A percentile compares a stretch with the other conserved stretches of the same genome.
These are phyloP conservation scores for Oscheius sp. DNA, from an alignment of 2,888 invertebrate genomes.

Conservation along the genomic window DNA sequence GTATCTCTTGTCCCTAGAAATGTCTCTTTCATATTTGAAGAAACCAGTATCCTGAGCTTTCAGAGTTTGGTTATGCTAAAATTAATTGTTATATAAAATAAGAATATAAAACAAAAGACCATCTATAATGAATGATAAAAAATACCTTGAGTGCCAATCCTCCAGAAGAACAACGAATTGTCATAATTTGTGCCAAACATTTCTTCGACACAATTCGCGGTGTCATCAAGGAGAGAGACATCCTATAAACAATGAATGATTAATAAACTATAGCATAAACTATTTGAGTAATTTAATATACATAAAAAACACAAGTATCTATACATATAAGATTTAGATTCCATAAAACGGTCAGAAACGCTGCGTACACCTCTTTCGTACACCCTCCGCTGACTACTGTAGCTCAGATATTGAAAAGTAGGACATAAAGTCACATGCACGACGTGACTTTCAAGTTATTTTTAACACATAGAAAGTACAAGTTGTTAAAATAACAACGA, in stretches of 20 bases:
- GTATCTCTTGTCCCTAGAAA: constrained; percentile 62
- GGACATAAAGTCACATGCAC: no score
- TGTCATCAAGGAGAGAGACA: constrained; percentile 61
- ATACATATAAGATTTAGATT: background rate
- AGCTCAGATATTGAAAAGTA: background rate
- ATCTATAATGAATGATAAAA: background rate
- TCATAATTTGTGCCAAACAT: constrained; percentile 44
- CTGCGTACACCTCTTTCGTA: background rate
- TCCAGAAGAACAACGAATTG: constrained; percentile 44
- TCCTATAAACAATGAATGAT: constrained; percentile 38
- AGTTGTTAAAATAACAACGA: no score
- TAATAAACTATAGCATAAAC: no score
- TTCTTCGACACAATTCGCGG: constrained; percentile 54
- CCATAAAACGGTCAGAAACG: background rate
- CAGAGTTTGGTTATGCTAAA: constrained; percentile 38
- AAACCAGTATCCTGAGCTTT: constrained; percentile 51
- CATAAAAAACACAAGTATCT: no score
- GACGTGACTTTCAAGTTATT: no score
- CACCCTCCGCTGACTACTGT: background rate
- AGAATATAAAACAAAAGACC: background rate
- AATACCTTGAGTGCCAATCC: constrained; percentile 6
- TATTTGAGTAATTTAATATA: no score
- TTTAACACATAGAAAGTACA: no score
- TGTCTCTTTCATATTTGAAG: constrained; percentile 64
- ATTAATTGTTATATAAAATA: background rate